Evolutionary conservation across 2,113 vertebrate genomes (phyloP), one percentile per base, ranked within the genome.

Genomic region (Poeciliopsis prolifica): DNA sequence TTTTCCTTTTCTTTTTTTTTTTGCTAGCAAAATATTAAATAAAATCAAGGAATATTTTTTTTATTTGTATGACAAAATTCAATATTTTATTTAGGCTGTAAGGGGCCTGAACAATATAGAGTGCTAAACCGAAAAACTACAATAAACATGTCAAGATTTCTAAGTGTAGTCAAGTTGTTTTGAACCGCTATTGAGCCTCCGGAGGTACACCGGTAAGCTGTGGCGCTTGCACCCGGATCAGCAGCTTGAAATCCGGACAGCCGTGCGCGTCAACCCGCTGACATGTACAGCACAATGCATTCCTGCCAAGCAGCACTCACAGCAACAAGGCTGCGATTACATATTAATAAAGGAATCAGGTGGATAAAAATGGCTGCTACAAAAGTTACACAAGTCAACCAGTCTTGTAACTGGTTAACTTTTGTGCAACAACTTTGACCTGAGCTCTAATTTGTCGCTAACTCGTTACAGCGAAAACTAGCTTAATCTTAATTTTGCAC

Each of bases 211-310:
- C 60, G 42, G 42, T 10, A 1, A 58, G 14, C 11, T 1, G 19
- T 17, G 15, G 37, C 61, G 4, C 33, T 44, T 24, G 19, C 22
- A 62, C 0, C 80, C 73, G 72, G 70, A 30, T 19, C 40, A 85
- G 51, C n/a, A 42, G 82, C 70, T 1, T 70, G 0, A 6, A 42
- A 62, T 67, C 64, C 2, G 81, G 66, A 51, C 65, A 70, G 74
- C 13, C 66, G 2, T 7, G 62, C n/a, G 68, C 42, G 78, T 61
- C 61, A 71, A 58, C 42, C 19, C 76, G 61, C 66, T 1, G 2
- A 29, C 54, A 6, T 19, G 33, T 19, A 17, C 22, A 58, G 51
- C 7, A n/a, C 51, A 58, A 24, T 9, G 5, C 51, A 58, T n/a
- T 19, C 26, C 19, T 11, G 4, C 11, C 3, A 31, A n/a, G 11